These are phyloP conservation scores for Ceratothoa steindachneri DNA, from an alignment of 2,888 invertebrate species.

Conservation along the genomic window DNA sequence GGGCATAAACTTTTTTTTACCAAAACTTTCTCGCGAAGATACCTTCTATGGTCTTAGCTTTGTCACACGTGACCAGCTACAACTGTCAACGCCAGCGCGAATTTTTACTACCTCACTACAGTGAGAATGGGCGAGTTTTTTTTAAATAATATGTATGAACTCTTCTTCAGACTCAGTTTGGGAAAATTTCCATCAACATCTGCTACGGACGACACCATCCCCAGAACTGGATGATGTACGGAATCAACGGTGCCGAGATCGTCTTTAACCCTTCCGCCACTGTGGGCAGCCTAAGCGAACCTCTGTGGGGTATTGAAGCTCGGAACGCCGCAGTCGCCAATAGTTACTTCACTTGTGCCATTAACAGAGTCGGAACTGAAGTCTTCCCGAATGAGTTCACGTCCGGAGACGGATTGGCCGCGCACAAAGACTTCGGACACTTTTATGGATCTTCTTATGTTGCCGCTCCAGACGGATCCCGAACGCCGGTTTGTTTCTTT, in stretches of 20 bases:
- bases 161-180: conserved; percentile 67
- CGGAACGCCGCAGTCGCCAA: conserved; percentile 94
- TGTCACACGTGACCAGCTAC: too few species aligned
- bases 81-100: too few species aligned
- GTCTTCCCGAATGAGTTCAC: conserved; percentile 74
- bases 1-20: too few species aligned
- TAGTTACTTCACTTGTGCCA: conserved; percentile 84
- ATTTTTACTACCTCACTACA: too few species aligned
- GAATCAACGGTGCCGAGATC: conserved; percentile 93
- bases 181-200: conserved; percentile 87
- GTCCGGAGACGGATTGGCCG: conserved; percentile 73
- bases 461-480: conserved; percentile 84
- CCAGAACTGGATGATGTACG: conserved; percentile 96
- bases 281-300: conserved; percentile 70
- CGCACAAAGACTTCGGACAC: conserved; percentile 74
- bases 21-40: too few species aligned
- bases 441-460: conserved; percentile 96
- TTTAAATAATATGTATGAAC: too few species aligned
- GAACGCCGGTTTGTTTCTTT: conserved; percentile 70
- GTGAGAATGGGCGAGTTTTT: too few species aligned
- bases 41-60: too few species aligned
- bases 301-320: conserved; percentile 93
- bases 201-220: conserved; percentile 98
- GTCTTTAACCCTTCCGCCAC: conserved; percentile 99
- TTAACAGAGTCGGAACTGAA: conserved; percentile 91